Evolutionary conservation across 2,113 vertebrate genomes (phyloP), one percentile per base, ranked within the genome.

Genomic region (Jaculus jaculus): DNA sequence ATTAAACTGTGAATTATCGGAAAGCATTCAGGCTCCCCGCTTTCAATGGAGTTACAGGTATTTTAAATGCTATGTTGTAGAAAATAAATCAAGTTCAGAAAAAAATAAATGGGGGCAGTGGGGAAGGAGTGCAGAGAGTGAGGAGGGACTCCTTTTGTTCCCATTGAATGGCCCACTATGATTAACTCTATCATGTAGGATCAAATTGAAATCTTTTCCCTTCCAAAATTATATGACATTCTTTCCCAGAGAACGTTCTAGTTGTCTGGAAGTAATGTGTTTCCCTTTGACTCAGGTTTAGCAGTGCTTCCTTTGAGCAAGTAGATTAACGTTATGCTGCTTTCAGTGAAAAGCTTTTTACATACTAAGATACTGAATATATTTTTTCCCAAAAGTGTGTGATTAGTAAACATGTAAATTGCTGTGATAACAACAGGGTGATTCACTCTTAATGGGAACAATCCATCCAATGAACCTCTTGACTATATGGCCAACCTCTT

Each of bases 1-100:
- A 88, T 66, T 83, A 73, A 68, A 80, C 39, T 66, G 30, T 82
- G 73, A 85, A 66, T 93, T 94, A 81, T 85, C 65, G 85, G 68
- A 60, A 95, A 95, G 69, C 58, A 84, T 37, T 69, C 28, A 42
- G 84, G 12, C 11, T 92, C 79, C 23, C 73, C 65, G 61, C 11
- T 89, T 16, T 77, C 68, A 84, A 87, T 84, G 34, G 87, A 66
- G 54, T 82, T 89, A n/a, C 65, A 34, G 12, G 71, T 39, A 93
- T 82, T 83, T 93, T 89, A n/a, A 82, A 42, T 74, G 4, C 63
- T 82, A 12, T 5, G 10, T 2, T 81, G 89, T 95, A 94, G 13
- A 87, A 9, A 90, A 91, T 30, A 78, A 92, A 86, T 69, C 11
- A 95, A 85, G 13, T 84, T 54, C 16, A 23, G 9, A 89, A 65